phyloP scores from a whole-genome alignment of 2,888 invertebrate species.

The Euplagia quadripunctaria region DNA sequence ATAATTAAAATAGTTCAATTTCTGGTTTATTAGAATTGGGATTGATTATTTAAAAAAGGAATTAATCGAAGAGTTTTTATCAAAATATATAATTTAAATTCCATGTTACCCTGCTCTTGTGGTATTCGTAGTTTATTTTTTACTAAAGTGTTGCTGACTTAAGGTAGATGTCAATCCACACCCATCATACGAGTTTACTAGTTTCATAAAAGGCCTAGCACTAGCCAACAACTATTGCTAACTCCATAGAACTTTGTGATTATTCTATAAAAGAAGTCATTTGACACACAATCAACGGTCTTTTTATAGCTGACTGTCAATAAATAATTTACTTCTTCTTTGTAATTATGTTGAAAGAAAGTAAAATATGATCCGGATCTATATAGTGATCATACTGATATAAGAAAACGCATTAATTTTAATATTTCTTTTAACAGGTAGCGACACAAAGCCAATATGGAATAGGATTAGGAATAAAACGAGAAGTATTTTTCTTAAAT shows the following conservation, averaged over 20 bases:
- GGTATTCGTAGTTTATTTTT: too few relatives aligned
- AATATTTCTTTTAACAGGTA: conserved; percentile 82
- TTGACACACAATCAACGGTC: too few relatives aligned
- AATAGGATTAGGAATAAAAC: conserved; percentile 94
- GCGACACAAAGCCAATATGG: conserved; percentile 93
- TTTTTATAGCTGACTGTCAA: too few relatives aligned
- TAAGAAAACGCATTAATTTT: not conserved
- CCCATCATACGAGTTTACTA: not conserved
- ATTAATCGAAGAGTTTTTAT: too few relatives aligned
- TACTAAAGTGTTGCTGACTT: too few relatives aligned
- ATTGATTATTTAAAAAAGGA: too few relatives aligned
- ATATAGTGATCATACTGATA: not conserved
- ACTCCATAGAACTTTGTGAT: not conserved
- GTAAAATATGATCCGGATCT: not conserved
- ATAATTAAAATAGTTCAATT: too few relatives aligned
- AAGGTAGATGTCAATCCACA: too few relatives aligned
- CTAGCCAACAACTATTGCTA: not conserved
- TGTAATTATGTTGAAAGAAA: not conserved
- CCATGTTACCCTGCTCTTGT: too few relatives aligned
- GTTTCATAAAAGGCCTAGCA: not conserved
- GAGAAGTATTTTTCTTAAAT: conserved; percentile 98
- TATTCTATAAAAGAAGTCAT: not conserved
- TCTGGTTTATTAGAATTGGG: too few relatives aligned
- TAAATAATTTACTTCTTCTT: not conserved
- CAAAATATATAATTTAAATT: too few relatives aligned